These are phyloP conservation scores for Caenorhabditis sp. DNA, from an alignment of 2,888 invertebrate genomes.

Conservation along the genomic window DNA sequence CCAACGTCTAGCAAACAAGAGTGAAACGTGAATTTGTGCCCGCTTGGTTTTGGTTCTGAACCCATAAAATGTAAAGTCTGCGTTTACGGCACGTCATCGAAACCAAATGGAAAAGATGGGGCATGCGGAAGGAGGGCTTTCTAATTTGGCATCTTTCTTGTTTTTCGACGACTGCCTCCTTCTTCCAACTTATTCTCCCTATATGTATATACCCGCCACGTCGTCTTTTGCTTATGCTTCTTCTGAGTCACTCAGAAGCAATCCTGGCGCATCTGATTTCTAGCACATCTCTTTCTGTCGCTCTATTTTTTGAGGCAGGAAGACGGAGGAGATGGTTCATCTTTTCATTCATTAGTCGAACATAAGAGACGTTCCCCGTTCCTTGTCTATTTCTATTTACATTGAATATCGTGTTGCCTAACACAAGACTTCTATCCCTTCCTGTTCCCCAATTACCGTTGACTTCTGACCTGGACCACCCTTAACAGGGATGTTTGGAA, in stretches of 20 bases:
- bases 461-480: not conserved
- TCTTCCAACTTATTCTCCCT: slow-evolving; percentile 38
- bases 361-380: slow-evolving; percentile 30
- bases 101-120: slow-evolving; percentile 51
- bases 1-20: slow-evolving; percentile 9
- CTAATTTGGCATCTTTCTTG: slow-evolving; percentile 60
- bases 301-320: slow-evolving; percentile 17
- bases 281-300: slow-evolving; percentile 32
- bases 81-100: slow-evolving; percentile 45
- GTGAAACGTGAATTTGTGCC: slow-evolving; percentile 37
- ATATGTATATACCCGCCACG: slow-evolving; percentile 44
- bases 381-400: not conserved
- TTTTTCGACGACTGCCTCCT: slow-evolving; percentile 42
- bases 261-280: slow-evolving; percentile 59
- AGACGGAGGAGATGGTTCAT: not conserved
- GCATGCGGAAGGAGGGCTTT: slow-evolving; percentile 28
- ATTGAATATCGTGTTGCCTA: not conserved
- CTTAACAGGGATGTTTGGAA: not conserved
- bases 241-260: slow-evolving; percentile 56
- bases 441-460: not conserved
- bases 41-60: slow-evolving; percentile 4
- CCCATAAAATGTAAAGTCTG: slow-evolving; percentile 45
- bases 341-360: slow-evolving; percentile 49
- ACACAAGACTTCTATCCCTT: slow-evolving; percentile 3
- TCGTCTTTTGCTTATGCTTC: slow-evolving; percentile 14